Conservation (phyloP, 1,140 invertebrate genomes). For the Mesaphorura yosii region DNA sequence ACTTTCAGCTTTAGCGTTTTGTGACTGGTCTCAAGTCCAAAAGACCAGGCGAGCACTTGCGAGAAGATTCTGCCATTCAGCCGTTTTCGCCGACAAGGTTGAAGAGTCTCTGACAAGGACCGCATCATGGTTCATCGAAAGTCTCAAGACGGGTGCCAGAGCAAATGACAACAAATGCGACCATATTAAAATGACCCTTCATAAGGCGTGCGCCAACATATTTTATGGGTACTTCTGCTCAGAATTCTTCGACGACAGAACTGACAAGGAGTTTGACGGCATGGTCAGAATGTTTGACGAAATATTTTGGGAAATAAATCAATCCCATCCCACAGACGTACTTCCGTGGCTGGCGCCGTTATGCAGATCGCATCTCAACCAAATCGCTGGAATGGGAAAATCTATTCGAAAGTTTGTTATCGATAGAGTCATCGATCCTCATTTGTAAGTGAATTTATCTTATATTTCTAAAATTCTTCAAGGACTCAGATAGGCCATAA, state of each 20-base stretch:
- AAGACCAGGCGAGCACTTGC: slow-evolving; percentile 44
- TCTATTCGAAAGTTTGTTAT: slow-evolving; percentile 24
- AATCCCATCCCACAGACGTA: slow-evolving; percentile 29
- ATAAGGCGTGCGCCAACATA: slow-evolving; percentile 64
- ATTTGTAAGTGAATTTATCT: slow-evolving; percentile 19
- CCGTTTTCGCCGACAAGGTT: slow-evolving; percentile 18
- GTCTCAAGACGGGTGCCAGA: background rate
- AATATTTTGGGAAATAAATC: slow-evolving; percentile 63
- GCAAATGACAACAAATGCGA: background rate
- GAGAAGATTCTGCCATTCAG: slow-evolving; percentile 27
- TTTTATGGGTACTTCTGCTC: slow-evolving; percentile 80
- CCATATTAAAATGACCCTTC: slow-evolving; percentile 50
- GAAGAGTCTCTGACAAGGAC: slow-evolving; percentile 9
- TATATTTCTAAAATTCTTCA: background rate
- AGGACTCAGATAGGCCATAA: background rate
- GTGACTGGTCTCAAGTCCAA: slow-evolving; percentile 75
- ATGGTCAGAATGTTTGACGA: slow-evolving; percentile 65
- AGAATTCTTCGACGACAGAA: slow-evolving; percentile 49
- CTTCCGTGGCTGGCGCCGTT: slow-evolving; percentile 22
- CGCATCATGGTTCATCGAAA: slow-evolving; percentile 2
- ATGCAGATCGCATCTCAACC: slow-evolving; percentile 15
- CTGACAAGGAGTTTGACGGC: slow-evolving; percentile 50
- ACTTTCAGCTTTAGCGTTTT: slow-evolving; percentile 67
- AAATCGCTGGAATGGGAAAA: slow-evolving; percentile 24
- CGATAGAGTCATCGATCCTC: slow-evolving; percentile 21